phyloP scores from a whole-genome alignment of 2,888 invertebrate genomes.

The Agrotis puta region DNA sequence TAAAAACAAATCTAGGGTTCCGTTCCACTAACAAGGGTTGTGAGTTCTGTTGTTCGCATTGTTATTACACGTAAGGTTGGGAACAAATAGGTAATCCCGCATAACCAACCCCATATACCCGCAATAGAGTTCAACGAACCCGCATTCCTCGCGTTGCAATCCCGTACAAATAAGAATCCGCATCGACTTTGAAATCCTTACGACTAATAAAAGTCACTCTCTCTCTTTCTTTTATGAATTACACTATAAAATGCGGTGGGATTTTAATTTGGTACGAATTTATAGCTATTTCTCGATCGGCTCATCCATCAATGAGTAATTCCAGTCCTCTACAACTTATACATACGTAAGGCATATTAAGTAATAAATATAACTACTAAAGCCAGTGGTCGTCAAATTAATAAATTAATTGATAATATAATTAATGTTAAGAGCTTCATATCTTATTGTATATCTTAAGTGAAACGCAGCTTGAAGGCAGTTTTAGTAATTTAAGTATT shows the following conservation, averaged over 20 bases:
- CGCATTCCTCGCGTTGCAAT: slow-evolving; percentile 78
- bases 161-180: slow-evolving; percentile 75
- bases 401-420: slow-evolving; percentile 25
- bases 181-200: slow-evolving; percentile 63
- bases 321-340: slow-evolving; percentile 16
- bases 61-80: slow-evolving; percentile 67
- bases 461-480: slow-evolving; percentile 10
- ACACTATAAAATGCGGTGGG: slow-evolving; percentile 56
- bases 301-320: slow-evolving; percentile 44
- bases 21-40: slow-evolving; percentile 59
- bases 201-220: slow-evolving; percentile 66
- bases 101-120: slow-evolving; percentile 76
- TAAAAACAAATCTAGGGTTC: slow-evolving; percentile 48
- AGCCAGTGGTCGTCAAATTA: slow-evolving; percentile 27
- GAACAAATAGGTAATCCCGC: slow-evolving; percentile 74
- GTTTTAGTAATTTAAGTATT: slow-evolving; percentile 20
- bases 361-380: slow-evolving; percentile 21
- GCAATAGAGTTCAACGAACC: slow-evolving; percentile 78
- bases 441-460: slow-evolving; percentile 20
- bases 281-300: slow-evolving; percentile 36
- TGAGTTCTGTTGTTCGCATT: slow-evolving; percentile 64
- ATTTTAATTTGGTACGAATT: slow-evolving; percentile 71
- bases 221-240: slow-evolving; percentile 66
- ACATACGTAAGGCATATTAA: background rate
- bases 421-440: slow-evolving; percentile 28